Base-by-base conservation (phyloP, 2,888 invertebrate species). In the Synergus umbraculus region DNA sequence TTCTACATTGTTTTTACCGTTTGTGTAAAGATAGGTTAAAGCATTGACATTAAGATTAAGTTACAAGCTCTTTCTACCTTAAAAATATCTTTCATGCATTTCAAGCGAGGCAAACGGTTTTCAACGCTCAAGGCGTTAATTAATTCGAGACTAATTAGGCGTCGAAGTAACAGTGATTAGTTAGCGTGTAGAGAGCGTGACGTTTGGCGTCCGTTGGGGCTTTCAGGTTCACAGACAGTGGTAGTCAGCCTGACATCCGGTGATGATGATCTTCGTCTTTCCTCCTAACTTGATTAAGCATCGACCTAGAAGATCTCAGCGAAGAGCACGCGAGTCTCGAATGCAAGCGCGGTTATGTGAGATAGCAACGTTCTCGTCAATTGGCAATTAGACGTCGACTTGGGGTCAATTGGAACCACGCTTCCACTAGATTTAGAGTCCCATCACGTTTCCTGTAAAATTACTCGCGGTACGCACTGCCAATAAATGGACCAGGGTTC, bases 331-430 rank as follows among this genome's bases (percentile, higher is more conserved):
- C 54, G 54, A 54, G 54, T 73, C 29, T 73, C 4, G 73, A 29
- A 49, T 73, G 54, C 37, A 49, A 78, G 81, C 67, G 79, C 78
- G 78, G 80, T 81, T 79, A 81, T 79, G 76, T 77, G 80, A 80
- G 80, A 81, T 77, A 58, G 87, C 88, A 89, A 90, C 90, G 89
- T 90, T 86, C 90, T 87, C 88, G 90, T 90, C 91, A 92, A 92
- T 92, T 92, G 91, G 88, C 91, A 92, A 91, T 91, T 90, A 91
- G 89, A 86, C 86, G 88, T 85, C 86, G 89, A 90, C 87, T 83
- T 85, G 88, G 89, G 91, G 90, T 90, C 92, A 92, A 92, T 92
- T 91, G 90, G 89, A 89, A 87, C 89, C 89, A 88, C 88, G 88
- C 88, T 88, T 88, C 85, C 83, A 85, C 83, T 82, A 83, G 88